A percentile compares a stretch with the other conserved stretches of the same genome.
Evolutionary conservation across 35 echinoderm and acorn worm species (phyloP).

Genomic region (Patiria miniata): DNA sequence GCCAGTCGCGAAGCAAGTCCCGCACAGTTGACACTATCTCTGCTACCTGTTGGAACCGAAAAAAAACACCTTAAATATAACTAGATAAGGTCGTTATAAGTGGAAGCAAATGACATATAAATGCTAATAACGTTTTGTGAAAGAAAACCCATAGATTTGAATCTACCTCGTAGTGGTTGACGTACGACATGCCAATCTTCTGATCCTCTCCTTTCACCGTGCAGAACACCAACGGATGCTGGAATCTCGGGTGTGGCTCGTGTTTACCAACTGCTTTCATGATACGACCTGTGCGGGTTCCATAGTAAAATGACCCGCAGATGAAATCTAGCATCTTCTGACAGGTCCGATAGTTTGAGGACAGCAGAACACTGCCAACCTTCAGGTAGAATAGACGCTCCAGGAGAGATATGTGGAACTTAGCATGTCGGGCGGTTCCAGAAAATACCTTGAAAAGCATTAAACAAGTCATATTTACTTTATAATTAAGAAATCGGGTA

Average conservation of each 20-base stretch:
- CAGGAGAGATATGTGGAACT: slow-evolving; percentile 77
- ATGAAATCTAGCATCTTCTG: slow-evolving; percentile 71
- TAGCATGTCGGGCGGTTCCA: slow-evolving; percentile 6
- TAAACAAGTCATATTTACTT: no score
- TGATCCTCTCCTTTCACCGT: slow-evolving; percentile 72
- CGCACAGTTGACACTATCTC: not conserved
- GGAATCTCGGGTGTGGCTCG: not conserved
- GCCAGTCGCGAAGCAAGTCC: slow-evolving; percentile 57
- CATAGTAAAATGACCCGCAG: slow-evolving; percentile 6
- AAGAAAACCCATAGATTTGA: no score
- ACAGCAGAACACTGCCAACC: slow-evolving; percentile 47
- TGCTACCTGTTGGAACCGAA: not conserved
- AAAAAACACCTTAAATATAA: no score
- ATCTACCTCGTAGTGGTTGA: slow-evolving; percentile 73
- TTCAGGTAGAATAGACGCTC: slow-evolving; percentile 55
- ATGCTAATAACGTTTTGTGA: no score
- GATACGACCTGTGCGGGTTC: not conserved
- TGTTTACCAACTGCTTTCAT: not conserved
- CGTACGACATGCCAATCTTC: slow-evolving; percentile 62
- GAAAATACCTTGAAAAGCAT: slow-evolving; percentile 40
- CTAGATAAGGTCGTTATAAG: no score
- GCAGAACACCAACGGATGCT: not conserved
- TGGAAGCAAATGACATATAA: no score
- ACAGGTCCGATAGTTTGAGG: slow-evolving; percentile 68
- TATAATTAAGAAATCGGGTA: no score